Evolutionary conservation across 2,888 invertebrate species (phyloP).

Genomic region (Melanostoma mellinum): DNA sequence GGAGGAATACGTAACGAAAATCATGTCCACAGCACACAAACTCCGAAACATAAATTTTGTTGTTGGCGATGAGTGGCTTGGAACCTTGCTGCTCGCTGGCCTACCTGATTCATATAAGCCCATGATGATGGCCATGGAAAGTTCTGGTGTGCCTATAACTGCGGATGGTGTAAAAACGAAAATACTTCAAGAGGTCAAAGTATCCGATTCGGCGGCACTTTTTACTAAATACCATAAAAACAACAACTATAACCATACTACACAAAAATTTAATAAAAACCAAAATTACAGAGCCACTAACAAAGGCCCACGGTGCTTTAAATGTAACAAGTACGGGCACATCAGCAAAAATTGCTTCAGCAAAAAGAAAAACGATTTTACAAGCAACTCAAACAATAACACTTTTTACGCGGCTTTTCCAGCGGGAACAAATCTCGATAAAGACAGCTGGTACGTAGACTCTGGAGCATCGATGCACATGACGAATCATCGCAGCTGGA

Average conservation of each 20-base stretch:
- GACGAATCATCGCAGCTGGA: too few species aligned
- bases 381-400: too few species aligned
- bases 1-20: not conserved
- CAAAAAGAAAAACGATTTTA: too few species aligned
- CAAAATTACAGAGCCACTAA: conserved; percentile 24
- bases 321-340: conserved; percentile 25
- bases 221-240: conserved; percentile 6
- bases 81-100: too few species aligned
- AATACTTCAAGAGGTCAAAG: conserved; percentile 27
- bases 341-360: conserved; percentile 24
- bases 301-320: conserved; percentile 27
- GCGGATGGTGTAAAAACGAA: not conserved
- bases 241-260: conserved; percentile 6
- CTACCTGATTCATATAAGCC: too few species aligned
- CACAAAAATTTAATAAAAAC: conserved; percentile 24
- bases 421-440: too few species aligned
- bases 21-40: not conserved
- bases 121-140: too few species aligned
- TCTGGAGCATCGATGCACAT: too few species aligned
- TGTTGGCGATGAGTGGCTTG: too few species aligned
- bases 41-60: not conserved
- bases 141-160: not conserved
- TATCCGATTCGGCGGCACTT: conserved; percentile 30
- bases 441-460: too few species aligned
- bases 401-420: too few species aligned